phyloP scores from a whole-genome alignment of 2,797 vertebrate species.

The Hyperoplus lanceolatus region DNA sequence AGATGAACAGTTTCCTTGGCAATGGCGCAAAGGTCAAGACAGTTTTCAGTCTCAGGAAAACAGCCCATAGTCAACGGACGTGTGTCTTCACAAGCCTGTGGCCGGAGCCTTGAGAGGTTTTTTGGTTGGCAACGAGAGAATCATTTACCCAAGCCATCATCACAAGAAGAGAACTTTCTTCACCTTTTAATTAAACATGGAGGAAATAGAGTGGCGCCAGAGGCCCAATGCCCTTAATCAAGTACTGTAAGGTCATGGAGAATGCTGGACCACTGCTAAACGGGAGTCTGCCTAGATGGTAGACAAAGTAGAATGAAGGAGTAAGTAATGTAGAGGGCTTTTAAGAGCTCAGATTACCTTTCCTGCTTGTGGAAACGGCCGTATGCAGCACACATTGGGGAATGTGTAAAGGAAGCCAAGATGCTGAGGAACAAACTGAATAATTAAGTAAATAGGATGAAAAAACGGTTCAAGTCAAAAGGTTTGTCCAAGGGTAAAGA shows the following conservation, averaged over 20 bases:
- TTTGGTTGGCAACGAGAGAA: slow-evolving; percentile 55
- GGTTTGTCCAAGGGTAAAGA: slow-evolving; percentile 16
- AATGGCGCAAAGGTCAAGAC: slow-evolving; percentile 59
- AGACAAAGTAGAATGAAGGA: slow-evolving; percentile 68
- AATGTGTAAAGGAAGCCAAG: slow-evolving; percentile 26
- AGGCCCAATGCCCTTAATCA: slow-evolving; percentile 82
- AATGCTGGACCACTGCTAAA: slow-evolving; percentile 70
- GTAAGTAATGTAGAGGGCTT: slow-evolving; percentile 68
- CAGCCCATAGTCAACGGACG: slow-evolving; percentile 56
- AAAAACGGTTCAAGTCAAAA: slow-evolving; percentile 3
- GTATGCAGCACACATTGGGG: slow-evolving; percentile 45
- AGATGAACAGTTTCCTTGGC: slow-evolving; percentile 67
- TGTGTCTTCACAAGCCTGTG: slow-evolving; percentile 31
- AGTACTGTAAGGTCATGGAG: slow-evolving; percentile 83
- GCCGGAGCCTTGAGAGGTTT: slow-evolving; percentile 61
- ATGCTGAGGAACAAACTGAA: slow-evolving; percentile 24
- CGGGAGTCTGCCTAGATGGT: slow-evolving; percentile 57
- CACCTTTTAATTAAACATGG: slow-evolving; percentile 87
- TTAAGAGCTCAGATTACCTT: slow-evolving; percentile 76
- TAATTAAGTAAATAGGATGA: slow-evolving; percentile 9
- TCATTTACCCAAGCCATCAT: slow-evolving; percentile 69
- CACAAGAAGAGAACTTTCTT: slow-evolving; percentile 82
- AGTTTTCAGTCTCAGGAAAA: slow-evolving; percentile 54
- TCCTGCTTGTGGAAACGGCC: slow-evolving; percentile 50
- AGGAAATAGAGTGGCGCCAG: slow-evolving; percentile 82